Percentiles rank a stretch among this genome's conserved stretches.
These are phyloP conservation scores for Bombycilla garrulus DNA, from an alignment of 2,113 vertebrate genomes.

Conservation along the genomic window DNA sequence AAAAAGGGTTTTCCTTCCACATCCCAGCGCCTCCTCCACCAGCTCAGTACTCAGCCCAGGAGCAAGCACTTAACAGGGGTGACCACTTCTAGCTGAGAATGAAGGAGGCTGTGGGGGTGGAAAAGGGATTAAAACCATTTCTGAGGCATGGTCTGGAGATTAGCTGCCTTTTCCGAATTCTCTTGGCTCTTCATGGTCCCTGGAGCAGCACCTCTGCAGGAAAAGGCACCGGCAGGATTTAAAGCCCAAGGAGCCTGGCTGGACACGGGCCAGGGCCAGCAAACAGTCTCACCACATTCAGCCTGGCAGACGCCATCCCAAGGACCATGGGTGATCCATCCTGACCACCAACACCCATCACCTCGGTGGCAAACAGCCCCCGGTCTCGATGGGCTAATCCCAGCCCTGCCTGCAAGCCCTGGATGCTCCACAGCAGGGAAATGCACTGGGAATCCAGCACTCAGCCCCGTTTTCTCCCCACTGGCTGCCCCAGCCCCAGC, in stretches of 20 bases:
- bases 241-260: background rate
- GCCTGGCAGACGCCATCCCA: background rate
- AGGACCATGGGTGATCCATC: accelerated
- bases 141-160: background rate
- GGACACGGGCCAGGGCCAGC: accelerated
- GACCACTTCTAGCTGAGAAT: background rate
- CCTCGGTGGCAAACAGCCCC: background rate
- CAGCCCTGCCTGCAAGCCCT: background rate
- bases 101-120: background rate
- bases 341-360: background rate
- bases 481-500: background rate
- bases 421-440: background rate
- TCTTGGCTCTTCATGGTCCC: background rate
- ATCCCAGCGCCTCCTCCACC: background rate
- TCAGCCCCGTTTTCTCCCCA: background rate
- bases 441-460: background rate
- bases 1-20: conserved; percentile 54
- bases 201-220: background rate
- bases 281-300: background rate
- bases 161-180: background rate
- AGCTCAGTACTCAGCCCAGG: background rate
- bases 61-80: background rate
- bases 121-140: background rate
- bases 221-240: background rate
- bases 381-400: accelerated